phyloP scores from a whole-genome alignment of 2,888 invertebrate species.

The Leucophenga maculata region DNA sequence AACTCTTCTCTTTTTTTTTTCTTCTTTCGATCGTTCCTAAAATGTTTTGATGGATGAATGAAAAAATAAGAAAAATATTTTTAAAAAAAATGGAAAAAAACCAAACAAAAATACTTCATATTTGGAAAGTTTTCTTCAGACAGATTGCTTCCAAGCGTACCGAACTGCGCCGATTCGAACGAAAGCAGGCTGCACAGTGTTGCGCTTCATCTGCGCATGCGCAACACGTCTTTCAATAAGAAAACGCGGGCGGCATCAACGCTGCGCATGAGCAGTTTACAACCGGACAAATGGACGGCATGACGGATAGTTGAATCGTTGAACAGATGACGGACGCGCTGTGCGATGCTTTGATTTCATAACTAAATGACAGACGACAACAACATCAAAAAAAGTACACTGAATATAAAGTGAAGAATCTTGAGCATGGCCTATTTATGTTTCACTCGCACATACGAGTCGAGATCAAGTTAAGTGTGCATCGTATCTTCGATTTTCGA shows the following conservation, averaged over 20 bases:
- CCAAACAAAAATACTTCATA: conserved; percentile 14
- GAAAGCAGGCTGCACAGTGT: too few relatives aligned
- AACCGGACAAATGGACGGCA: too few relatives aligned
- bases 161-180: too few relatives aligned
- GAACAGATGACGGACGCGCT: background rate
- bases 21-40: background rate
- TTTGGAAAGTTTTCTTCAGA: conserved; percentile 25
- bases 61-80: conserved; percentile 24
- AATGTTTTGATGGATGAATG: background rate
- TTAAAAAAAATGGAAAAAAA: conserved; percentile 26
- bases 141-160: background rate
- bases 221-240: conserved; percentile 2
- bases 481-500: too few relatives aligned
- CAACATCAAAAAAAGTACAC: too few relatives aligned
- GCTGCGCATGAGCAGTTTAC: background rate
- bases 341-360: conserved; percentile 61
- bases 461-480: too few relatives aligned
- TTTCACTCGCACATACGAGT: too few relatives aligned
- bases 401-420: too few relatives aligned
- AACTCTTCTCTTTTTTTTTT: conserved; percentile 2
- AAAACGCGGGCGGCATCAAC: background rate
- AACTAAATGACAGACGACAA: conserved; percentile 32
- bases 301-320: background rate
- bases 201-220: background rate
- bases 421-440: too few relatives aligned